These are phyloP conservation scores for Phylloscopus trochiloides DNA, from an alignment of 2,113 vertebrate genomes.

Conservation along the genomic window DNA sequence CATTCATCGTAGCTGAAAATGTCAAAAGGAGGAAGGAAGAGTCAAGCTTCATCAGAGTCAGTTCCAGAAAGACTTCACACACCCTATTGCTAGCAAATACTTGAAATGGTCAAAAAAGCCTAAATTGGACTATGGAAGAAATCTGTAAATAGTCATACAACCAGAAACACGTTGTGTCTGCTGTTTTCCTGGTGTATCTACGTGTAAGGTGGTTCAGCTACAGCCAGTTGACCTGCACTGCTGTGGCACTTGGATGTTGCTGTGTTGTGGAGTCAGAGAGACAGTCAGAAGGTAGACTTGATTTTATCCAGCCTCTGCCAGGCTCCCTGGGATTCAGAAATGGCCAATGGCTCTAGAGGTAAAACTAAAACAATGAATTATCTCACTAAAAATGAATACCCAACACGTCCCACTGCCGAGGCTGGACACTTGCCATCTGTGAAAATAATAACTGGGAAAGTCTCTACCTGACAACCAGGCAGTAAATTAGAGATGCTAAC, in stretches of 20 bases:
- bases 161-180: neutral
- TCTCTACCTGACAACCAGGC: neutral
- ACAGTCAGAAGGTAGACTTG: neutral
- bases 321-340: neutral
- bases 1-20: neutral
- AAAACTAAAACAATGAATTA: neutral
- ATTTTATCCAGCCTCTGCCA: neutral
- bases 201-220: neutral
- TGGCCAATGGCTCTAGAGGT: neutral
- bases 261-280: neutral
- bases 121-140: neutral
- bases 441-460: neutral
- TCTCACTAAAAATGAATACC: neutral
- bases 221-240: neutral
- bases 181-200: neutral
- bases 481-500: neutral
- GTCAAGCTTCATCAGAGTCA: neutral
- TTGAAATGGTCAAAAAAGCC: neutral
- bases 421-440: neutral
- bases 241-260: neutral
- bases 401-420: neutral
- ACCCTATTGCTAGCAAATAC: neutral
- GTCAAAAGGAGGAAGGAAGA: neutral
- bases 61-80: neutral
- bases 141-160: neutral